These are phyloP conservation scores for Drosophila sp. DNA, from an alignment of 1,140 invertebrate genomes.

Conservation along the genomic window DNA sequence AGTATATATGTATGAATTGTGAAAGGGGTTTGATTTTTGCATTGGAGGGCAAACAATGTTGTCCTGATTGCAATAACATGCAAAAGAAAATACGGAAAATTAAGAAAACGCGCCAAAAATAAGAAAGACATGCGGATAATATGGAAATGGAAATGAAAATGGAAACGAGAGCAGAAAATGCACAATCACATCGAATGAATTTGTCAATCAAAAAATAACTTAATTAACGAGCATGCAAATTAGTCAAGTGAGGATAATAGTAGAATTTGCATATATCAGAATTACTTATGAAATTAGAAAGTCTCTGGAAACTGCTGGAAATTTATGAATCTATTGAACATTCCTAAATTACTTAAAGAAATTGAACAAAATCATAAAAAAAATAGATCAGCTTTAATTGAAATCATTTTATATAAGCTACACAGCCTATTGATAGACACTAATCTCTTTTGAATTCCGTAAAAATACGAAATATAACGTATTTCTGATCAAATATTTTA, in stretches of 20 bases:
- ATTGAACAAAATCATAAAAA: no score
- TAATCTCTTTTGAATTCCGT: no score
- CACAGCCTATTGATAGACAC: no score
- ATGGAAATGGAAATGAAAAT: conserved; percentile 1
- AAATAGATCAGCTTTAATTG: no score
- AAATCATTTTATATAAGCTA: no score
- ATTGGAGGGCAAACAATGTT: conserved; percentile 66
- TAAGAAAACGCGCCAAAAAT: conserved; percentile 62
- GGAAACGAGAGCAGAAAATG: conserved; percentile 1
- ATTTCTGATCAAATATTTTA: no score
- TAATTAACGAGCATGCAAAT: conserved; percentile 39
- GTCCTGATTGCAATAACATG: conserved; percentile 79
- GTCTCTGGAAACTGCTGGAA: neutral
- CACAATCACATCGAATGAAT: conserved; percentile 1
- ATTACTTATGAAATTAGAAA: neutral
- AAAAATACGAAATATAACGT: no score
- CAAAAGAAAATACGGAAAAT: conserved; percentile 54
- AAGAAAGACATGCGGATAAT: neutral
- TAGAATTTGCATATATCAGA: neutral
- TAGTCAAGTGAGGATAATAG: neutral
- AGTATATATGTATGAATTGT: conserved; percentile 26
- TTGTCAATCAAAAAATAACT: neutral
- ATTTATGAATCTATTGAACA: neutral
- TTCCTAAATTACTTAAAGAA: no score
- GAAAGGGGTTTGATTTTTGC: conserved; percentile 70